These are phyloP conservation scores for Eulemur macaco DNA, from an alignment of 2,113 vertebrate genomes.

Conservation along the genomic window DNA sequence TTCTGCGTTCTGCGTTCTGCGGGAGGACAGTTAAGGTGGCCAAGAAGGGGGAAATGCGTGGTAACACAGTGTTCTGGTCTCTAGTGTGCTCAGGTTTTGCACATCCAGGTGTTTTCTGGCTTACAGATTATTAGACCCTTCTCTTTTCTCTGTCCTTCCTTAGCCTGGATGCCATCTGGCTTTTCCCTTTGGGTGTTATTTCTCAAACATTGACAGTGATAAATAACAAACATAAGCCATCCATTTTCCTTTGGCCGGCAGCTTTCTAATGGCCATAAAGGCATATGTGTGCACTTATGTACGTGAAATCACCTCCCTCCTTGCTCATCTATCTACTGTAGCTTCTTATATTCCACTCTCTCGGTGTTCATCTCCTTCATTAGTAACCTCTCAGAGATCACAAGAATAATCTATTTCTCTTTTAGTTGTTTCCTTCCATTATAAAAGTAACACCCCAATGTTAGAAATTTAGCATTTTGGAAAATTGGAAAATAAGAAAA, in stretches of 20 bases:
- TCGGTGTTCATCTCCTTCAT: neutral
- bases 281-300: neutral
- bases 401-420: neutral
- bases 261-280: neutral
- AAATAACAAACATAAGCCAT: constrained; percentile 21
- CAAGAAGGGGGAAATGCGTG: neutral
- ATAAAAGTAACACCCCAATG: neutral
- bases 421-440: neutral
- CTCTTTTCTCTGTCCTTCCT: neutral
- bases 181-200: neutral
- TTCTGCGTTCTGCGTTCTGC: neutral
- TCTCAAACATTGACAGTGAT: constrained; percentile 27
- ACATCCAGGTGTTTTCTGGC: neutral
- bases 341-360: neutral
- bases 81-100: neutral
- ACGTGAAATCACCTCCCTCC: neutral
- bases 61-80: neutral
- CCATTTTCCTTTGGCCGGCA: neutral
- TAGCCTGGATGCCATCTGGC: neutral
- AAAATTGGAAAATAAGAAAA: neutral
- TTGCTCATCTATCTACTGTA: neutral
- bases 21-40: neutral
- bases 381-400: neutral
- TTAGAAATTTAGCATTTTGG: neutral
- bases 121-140: neutral